Base-by-base conservation (phyloP, 1,140 invertebrate genomes). In the Muscidifurax raptorellus region DNA sequence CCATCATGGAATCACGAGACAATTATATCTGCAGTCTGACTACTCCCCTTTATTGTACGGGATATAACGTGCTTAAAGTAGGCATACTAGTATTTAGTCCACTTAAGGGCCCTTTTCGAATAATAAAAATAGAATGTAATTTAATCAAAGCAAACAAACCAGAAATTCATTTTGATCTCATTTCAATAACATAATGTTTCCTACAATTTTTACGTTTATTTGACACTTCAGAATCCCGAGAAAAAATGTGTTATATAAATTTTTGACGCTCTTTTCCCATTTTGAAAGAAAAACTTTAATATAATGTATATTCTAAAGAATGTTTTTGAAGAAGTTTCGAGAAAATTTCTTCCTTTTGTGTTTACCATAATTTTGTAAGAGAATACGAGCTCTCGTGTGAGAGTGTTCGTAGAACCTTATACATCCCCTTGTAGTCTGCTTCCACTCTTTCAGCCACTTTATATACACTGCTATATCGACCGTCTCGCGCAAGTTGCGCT, bases 391-490 rank as follows among this genome's bases (percentile, higher is more conserved):
- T 59, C 22, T n/a, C 18, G 18, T 59, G 22, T 59, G 22, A 59
- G 52, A 59, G 52, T 59, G 52, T 59, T 59, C 52, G 52, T 59
- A 59, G 52, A 59, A 59, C 52, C 52, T 59, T 59, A 59, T 59
- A 59, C 52, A n/a, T 59, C 18, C 52, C 5, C 22, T n/a, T 59
- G 52, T 59, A 59, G 52, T n/a, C 52, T 59, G 52, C 52, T 7
- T 6, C 18, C 52, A 59, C 52, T 59, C 52, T 18, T 59, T 59
- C 52, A 59, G 22, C 22, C 22, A 59, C 52, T 59, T 59, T 59
- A 59, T 22, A 59, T n/a, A 59, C 22, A 59, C 52, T 18, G 52
- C 18, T n/a, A n/a, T n/a, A 59, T 59, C 52, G 52, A 22, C 52
- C 52, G 52, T 22, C 52, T n/a, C 22, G 18, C 18, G 52, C 52